A percentile compares a stretch with the other conserved stretches of the same genome.
Evolutionary conservation across 2,113 vertebrate species (phyloP).

Genomic region (Empidonax alnorum): DNA sequence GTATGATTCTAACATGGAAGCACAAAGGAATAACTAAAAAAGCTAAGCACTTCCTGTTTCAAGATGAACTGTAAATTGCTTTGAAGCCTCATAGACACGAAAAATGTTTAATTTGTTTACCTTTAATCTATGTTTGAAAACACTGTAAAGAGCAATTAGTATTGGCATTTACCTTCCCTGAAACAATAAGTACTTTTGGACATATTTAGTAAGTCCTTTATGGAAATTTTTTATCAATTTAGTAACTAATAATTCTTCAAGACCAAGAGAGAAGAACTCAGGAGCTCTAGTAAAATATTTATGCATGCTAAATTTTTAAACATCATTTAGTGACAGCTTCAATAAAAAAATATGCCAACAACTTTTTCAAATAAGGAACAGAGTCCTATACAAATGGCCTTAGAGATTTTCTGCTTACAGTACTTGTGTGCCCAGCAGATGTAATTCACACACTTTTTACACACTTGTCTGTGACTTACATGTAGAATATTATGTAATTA

Average conservation of each 20-base stretch:
- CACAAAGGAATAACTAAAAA: not conserved
- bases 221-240: constrained; percentile 10
- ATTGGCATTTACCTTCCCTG: not conserved
- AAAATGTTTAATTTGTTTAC: constrained; percentile 14
- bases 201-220: constrained; percentile 5
- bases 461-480: not conserved
- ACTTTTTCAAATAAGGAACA: constrained; percentile 3
- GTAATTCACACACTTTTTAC: not conserved
- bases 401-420: not conserved
- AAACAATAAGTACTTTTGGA: constrained; percentile 8
- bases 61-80: not conserved
- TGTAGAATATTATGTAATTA: not conserved
- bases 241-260: constrained; percentile 15
- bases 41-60: not conserved
- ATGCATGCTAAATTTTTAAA: constrained; percentile 54
- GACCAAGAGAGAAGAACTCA: not conserved
- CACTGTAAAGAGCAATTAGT: not conserved
- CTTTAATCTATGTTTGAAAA: constrained; percentile 25
- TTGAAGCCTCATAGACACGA: not conserved
- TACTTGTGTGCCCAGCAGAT: not conserved
- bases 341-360: not conserved
- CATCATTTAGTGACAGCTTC: constrained; percentile 15
- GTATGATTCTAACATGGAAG: not conserved
- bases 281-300: constrained; percentile 44
- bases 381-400: not conserved